Evolutionary conservation across 2,797 vertebrate species (phyloP).

Genomic region (Natrix natrix): DNA sequence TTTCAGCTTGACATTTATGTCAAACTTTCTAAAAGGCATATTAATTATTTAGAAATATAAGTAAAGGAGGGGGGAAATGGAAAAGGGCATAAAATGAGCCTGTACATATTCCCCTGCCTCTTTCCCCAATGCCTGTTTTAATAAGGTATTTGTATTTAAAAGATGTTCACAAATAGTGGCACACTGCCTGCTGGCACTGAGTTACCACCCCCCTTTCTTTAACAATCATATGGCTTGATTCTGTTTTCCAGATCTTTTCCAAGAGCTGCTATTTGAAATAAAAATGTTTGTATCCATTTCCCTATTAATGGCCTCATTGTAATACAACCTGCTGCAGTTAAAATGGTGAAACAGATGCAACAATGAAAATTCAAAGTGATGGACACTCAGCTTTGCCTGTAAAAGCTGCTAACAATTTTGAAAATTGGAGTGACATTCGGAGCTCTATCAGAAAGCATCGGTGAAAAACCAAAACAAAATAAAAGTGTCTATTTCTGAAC

Average conservation of each 20-base stretch:
- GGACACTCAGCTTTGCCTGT: conserved; percentile 75
- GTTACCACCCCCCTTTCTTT: conserved; percentile 41
- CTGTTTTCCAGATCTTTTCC: conserved; percentile 72
- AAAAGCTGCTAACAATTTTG: conserved; percentile 76
- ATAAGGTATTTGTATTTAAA: conserved; percentile 64
- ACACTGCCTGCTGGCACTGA: conserved; percentile 59
- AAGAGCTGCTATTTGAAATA: conserved; percentile 73
- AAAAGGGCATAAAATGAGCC: conserved; percentile 57
- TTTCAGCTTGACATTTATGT: conserved; percentile 70
- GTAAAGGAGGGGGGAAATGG: conserved; percentile 2
- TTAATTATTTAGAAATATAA: conserved; percentile 60
- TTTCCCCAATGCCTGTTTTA: conserved; percentile 17
- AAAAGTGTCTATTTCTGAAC: conserved; percentile 65
- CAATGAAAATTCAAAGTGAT: conserved; percentile 78
- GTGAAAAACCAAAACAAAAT: conserved; percentile 62
- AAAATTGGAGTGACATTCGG: conserved; percentile 71
- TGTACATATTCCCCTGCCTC: conserved; percentile 36
- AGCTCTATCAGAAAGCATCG: conserved; percentile 65
- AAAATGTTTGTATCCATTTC: conserved; percentile 75
- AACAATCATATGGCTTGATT: conserved; percentile 73
- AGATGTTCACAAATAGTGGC: conserved; percentile 63
- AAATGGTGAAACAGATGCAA: conserved; percentile 78
- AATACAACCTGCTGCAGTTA: conserved; percentile 75
- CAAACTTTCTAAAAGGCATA: conserved; percentile 70
- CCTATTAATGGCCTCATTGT: conserved; percentile 72